These are phyloP conservation scores for Cinclus mexicanus DNA, from an alignment of 2,113 vertebrate genomes.

Conservation along the genomic window DNA sequence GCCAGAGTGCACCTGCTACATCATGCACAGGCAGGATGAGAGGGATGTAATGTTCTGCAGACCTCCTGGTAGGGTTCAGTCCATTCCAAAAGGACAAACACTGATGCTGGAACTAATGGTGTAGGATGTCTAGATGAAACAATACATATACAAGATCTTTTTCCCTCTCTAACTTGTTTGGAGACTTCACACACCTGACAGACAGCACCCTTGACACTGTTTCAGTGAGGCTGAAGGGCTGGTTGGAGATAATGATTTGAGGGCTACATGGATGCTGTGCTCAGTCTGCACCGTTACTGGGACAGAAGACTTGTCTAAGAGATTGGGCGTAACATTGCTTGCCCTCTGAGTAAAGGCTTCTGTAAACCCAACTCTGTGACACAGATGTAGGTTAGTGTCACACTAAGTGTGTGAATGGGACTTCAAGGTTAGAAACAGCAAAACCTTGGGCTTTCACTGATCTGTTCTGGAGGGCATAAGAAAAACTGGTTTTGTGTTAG, in stretches of 20 bases:
- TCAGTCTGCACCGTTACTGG: background rate
- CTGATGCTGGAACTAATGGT: background rate
- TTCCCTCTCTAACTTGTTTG: background rate
- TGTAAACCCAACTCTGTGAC: background rate
- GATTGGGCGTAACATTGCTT: fast-evolving
- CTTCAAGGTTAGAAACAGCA: background rate
- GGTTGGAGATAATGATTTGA: background rate
- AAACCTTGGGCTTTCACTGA: background rate
- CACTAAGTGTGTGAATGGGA: background rate
- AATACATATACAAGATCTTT: background rate
- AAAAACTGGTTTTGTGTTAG: background rate
- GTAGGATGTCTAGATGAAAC: background rate
- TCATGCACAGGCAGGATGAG: background rate
- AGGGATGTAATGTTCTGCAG: background rate
- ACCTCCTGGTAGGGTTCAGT: background rate
- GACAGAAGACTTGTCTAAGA: background rate
- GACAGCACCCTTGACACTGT: background rate
- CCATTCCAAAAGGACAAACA: background rate
- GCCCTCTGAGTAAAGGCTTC: background rate
- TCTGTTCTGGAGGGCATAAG: background rate
- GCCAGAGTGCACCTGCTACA: background rate
- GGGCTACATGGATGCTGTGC: fast-evolving
- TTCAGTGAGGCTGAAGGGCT: background rate
- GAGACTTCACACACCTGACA: background rate
- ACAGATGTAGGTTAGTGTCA: background rate